Conservation (phyloP, 2,888 invertebrate genomes). For the Ceraclea dissimilis region DNA sequence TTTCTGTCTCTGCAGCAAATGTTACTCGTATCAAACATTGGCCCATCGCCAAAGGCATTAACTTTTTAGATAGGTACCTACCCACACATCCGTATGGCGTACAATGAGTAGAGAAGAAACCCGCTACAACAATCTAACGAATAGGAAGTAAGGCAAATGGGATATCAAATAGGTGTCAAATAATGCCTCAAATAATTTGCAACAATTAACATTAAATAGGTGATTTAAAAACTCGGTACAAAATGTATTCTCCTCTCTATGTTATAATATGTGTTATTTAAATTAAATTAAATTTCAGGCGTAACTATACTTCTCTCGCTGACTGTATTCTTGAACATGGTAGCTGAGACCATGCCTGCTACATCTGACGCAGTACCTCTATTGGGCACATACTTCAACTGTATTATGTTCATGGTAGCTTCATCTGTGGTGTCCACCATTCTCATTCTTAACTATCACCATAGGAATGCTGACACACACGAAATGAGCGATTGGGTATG, state of each 20-base stretch:
- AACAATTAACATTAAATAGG: too few relatives aligned
- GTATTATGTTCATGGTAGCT: slow-evolving; percentile 99
- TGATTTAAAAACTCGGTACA: too few relatives aligned
- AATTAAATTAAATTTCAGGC: too few relatives aligned
- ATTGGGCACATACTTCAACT: slow-evolving; percentile 94
- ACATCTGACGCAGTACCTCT: slow-evolving; percentile 90
- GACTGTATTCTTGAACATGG: slow-evolving; percentile 97
- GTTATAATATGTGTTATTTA: too few relatives aligned
- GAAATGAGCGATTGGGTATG: slow-evolving; percentile 96
- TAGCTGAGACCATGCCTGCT: slow-evolving; percentile 97
- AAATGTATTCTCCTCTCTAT: too few relatives aligned
- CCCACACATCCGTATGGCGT: too few relatives aligned
- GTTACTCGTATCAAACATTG: neutral
- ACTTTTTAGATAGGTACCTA: neutral
- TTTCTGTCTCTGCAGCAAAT: neutral
- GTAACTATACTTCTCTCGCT: slow-evolving; percentile 95
- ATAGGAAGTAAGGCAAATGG: too few relatives aligned
- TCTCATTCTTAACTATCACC: slow-evolving; percentile 95
- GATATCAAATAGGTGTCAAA: too few relatives aligned
- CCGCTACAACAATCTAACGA: too few relatives aligned
- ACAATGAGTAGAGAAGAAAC: neutral
- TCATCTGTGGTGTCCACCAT: slow-evolving; percentile 97
- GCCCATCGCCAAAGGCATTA: neutral
- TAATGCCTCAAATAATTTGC: too few relatives aligned
- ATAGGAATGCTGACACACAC: slow-evolving; percentile 93